These are phyloP conservation scores for Polia nebulosa DNA, from an alignment of 2,888 invertebrate species.

Conservation along the genomic window DNA sequence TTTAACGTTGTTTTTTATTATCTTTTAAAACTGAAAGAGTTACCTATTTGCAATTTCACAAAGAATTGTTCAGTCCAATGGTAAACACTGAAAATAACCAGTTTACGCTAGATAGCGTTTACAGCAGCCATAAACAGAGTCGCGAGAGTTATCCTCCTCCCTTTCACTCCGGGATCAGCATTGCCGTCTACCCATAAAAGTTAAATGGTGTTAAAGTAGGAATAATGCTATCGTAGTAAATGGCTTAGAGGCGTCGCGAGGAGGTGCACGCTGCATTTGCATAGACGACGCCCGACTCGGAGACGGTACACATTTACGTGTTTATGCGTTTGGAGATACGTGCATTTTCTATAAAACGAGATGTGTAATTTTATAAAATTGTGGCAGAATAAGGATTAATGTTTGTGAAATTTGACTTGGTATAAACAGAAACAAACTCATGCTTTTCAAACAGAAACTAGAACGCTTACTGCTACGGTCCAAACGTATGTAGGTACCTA, in stretches of 20 bases:
- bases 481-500: not conserved
- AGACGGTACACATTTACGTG: constrained; percentile 10
- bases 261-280: constrained; percentile 53
- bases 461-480: not conserved
- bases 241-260: constrained; percentile 41
- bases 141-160: constrained; percentile 26
- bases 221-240: constrained; percentile 56
- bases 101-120: constrained; percentile 57
- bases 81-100: constrained; percentile 20
- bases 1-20: too few relatives aligned
- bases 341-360: not conserved
- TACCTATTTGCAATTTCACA: not conserved
- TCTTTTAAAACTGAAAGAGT: not conserved
- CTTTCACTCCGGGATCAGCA: constrained; percentile 30
- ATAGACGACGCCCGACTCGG: constrained; percentile 14
- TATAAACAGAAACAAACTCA: too few relatives aligned
- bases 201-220: constrained; percentile 59
- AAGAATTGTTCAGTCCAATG: constrained; percentile 17
- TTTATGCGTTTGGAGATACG: constrained; percentile 4
- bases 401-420: not conserved
- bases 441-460: not conserved
- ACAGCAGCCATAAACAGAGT: constrained; percentile 40
- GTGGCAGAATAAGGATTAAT: not conserved
- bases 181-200: constrained; percentile 49
- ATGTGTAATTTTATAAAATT: not conserved